Evolutionary conservation across 1,140 invertebrate species (phyloP), one percentile per base, ranked within the genome.

Genomic region (Macrostomum lignano): DNA sequence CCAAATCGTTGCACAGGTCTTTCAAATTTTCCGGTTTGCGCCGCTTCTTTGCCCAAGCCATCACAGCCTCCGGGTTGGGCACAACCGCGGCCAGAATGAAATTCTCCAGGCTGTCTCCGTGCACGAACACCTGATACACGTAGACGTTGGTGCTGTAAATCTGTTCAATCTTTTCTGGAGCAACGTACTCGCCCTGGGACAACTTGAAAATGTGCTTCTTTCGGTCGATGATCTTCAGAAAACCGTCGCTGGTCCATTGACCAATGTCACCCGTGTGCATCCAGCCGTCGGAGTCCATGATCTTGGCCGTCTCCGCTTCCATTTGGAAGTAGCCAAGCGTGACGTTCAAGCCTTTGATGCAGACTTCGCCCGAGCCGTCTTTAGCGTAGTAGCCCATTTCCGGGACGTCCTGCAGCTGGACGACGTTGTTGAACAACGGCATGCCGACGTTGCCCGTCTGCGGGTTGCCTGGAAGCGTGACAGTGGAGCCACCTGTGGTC

Each of bases 101-200:
- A 21, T 54, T 51, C 67, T 94, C 61, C 10, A 91, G 64, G 44
- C 81, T 88, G 63, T 94, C 81, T 35, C 88, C 88, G 55, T 94
- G 72, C 7, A 98, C 76, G 62, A 78, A 94, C 11, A 91, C 71
- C 66, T 98, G 88, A 45, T 78, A 70, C 3, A 96, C 74, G 46
- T 76, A 81, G 44, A 74, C 71, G 55, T 75, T 79, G 46, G 74
- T 66, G 33, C 74, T 68, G 52, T 94, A 93, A 47, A 91, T 77
- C 55, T 78, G 86, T 64, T 96, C 88, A 45, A 98, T 88, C 65
- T 93, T 94, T 58, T 94, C 86, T 32, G 86, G 84, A 42, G 88
- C 81, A 50, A 96, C 86, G 46, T 94, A 96, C 61, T 94, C 86
- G 38, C 86, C 86, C 49, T 91, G 82, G 21, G 79, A 76, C 30